These are phyloP conservation scores for Syrrhaptes paradoxus DNA, from an alignment of 2,113 vertebrate species.

Conservation along the genomic window DNA sequence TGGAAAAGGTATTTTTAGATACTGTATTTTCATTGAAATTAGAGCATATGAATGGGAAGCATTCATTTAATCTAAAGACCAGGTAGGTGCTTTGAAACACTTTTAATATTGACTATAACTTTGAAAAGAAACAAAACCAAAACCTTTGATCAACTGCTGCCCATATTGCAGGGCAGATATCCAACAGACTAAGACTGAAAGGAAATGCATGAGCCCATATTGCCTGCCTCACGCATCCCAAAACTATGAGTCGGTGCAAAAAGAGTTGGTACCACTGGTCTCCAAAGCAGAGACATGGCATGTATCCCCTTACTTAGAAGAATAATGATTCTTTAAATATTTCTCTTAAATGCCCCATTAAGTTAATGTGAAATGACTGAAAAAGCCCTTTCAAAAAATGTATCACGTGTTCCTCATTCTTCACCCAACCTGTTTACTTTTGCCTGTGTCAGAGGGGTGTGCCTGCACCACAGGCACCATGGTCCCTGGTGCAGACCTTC, in stretches of 20 bases:
- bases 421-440: background rate
- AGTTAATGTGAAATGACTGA: background rate
- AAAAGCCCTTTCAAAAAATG: background rate
- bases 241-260: background rate
- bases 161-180: background rate
- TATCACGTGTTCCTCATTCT: background rate
- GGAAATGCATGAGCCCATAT: background rate
- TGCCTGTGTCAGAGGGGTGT: background rate
- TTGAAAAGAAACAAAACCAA: background rate
- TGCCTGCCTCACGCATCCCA: background rate
- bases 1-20: background rate
- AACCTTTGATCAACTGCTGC: background rate
- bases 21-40: background rate
- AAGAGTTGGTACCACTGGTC: background rate
- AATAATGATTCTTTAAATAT: background rate
- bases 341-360: background rate
- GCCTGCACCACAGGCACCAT: background rate
- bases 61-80: background rate
- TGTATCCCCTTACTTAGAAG: background rate
- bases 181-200: background rate
- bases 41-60: background rate
- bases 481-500: background rate
- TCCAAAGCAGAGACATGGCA: background rate
- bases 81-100: background rate
- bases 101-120: background rate